Conservation (phyloP, 2,113 vertebrate species). For the Varanus salvator region DNA sequence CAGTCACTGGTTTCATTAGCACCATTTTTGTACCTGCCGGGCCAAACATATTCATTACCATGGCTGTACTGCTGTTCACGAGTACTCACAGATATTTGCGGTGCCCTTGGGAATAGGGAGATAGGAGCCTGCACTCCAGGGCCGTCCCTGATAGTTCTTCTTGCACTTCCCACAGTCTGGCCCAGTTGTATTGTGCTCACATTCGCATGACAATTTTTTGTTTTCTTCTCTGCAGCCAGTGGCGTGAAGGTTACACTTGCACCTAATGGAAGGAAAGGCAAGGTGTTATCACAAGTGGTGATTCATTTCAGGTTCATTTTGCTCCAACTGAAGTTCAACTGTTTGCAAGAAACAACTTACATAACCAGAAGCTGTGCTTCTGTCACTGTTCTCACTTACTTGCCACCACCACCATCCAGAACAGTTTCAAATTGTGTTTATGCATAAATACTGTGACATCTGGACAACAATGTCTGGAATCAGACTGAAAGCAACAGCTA, state of each 20-base stretch:
- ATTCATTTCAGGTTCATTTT: slow-evolving; percentile 27
- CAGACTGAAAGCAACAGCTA: slow-evolving; percentile 37
- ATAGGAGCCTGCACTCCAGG: slow-evolving; percentile 96
- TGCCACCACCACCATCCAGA: not conserved
- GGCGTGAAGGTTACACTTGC: slow-evolving; percentile 99
- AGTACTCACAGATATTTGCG: slow-evolving; percentile 98
- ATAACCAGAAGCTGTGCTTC: not conserved
- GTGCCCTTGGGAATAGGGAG: slow-evolving; percentile 99
- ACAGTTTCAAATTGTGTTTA: slow-evolving; percentile 14
- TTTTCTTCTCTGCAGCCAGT: slow-evolving; percentile 95
- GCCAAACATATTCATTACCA: slow-evolving; percentile 28
- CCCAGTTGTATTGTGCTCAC: slow-evolving; percentile 98
- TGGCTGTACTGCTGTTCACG: slow-evolving; percentile 38
- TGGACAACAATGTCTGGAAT: slow-evolving; percentile 20
- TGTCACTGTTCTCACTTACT: not conserved
- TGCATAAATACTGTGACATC: slow-evolving; percentile 5
- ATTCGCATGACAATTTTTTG: slow-evolving; percentile 94
- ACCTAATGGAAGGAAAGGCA: slow-evolving; percentile 83
- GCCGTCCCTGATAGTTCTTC: slow-evolving; percentile 95
- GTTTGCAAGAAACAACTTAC: not conserved
- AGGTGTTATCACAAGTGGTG: slow-evolving; percentile 51
- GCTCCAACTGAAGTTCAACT: slow-evolving; percentile 9
- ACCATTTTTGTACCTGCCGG: not conserved
- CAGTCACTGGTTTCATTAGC: not conserved
- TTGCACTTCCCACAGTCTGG: slow-evolving; percentile 98